Conservation (phyloP, 2,888 invertebrate species). For the Blera fallax region DNA sequence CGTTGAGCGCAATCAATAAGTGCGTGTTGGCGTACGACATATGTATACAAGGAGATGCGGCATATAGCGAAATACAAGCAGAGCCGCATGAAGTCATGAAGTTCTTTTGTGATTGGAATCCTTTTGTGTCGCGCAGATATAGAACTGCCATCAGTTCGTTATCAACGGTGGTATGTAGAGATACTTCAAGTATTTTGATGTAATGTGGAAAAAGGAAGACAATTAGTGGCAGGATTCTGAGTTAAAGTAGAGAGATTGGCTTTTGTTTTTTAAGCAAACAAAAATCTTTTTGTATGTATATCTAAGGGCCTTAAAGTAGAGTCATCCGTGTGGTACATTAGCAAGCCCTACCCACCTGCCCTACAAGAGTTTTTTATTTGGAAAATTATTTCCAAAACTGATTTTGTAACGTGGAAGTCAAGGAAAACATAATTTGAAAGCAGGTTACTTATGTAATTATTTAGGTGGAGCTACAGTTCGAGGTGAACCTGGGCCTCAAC, state of each 20-base stretch:
- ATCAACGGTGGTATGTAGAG: neutral
- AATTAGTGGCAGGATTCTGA: neutral
- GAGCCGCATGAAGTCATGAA: neutral
- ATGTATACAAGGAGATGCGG: neutral
- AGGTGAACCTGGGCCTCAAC: no score
- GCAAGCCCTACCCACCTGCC: no score
- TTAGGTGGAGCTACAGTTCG: no score
- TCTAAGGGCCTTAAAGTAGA: no score
- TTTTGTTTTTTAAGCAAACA: no score
- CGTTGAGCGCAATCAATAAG: conserved; percentile 48
- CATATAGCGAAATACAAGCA: neutral
- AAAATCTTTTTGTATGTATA: no score
- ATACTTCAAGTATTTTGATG: neutral
- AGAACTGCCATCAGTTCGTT: neutral
- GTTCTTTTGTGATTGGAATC: neutral
- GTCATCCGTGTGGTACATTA: no score
- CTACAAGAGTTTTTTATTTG: no score
- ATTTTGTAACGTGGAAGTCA: no score
- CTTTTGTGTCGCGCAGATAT: neutral
- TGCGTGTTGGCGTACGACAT: conserved; percentile 40
- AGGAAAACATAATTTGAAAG: no score
- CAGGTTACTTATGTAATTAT: no score
- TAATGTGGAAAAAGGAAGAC: neutral
- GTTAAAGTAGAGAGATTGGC: neutral
- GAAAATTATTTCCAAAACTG: no score